Evolutionary conservation across 2,797 vertebrate genomes (phyloP), one percentile per base, ranked within the genome.

Genomic region (Vireo griseus): DNA sequence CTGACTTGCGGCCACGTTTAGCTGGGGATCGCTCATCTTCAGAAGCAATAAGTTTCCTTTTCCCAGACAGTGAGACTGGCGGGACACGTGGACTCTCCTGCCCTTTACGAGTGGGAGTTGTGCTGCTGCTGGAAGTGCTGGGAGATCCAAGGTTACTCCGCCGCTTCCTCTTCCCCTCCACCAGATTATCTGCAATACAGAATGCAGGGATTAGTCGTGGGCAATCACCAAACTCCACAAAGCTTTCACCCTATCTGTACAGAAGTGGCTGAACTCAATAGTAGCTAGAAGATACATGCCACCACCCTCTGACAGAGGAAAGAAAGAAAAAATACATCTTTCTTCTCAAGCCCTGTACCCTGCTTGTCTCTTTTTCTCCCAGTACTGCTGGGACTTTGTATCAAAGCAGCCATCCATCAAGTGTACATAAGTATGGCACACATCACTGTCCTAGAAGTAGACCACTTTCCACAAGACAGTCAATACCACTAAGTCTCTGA

Each of bases 111-210:
- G 94, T 96, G 24, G 98, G 98, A 14, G 98, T 98, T 20, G 95
- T 98, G 72, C 97, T 96, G 83, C 97, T 98, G 84, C 98, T 97
- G 72, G 98, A 98, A 62, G 98, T 98, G 65, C 86, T 96, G 16
- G 97, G 95, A 42, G 96, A 98, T 21, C 92, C 98, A 12, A 97
- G 50, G 87, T 98, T 98, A 67, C 98, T 97, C 65, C 99, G 98
- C 21, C 99, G 98, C 90, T 98, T 98, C 90, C 99, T 97, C 95
- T 99, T 99, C 77, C 99, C 99, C 96, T 99, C 99, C 90, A 99
- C 99, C 93, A 99, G 97, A 96, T 99, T 99, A 96, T 99, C 99
- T 99, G 77, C 10, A 31, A 61, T 3, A 63, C 0, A 59, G 57
- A 3, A 92, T 17, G 42, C 80, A 92, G 52, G 82, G n/a, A 17